Conservation (phyloP, 2,113 vertebrate genomes). For the Tragelaphus buxtoni region DNA sequence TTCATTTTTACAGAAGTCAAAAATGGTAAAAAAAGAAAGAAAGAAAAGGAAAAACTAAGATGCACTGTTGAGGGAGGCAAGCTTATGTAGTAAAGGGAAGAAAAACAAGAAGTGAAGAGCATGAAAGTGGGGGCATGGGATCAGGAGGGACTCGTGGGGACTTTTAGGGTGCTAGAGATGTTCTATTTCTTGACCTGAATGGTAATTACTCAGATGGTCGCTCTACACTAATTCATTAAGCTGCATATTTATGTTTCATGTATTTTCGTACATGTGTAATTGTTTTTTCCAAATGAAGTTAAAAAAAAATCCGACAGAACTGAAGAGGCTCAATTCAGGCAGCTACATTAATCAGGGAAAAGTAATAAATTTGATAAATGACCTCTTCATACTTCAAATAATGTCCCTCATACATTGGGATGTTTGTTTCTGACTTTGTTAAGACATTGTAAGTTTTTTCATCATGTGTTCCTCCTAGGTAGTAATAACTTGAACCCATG, state of each 20-base stretch:
- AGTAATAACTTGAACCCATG: not conserved
- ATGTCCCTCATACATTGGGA: too few species aligned
- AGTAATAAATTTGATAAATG: not conserved
- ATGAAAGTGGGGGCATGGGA: fast-evolving
- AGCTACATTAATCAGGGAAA: not conserved
- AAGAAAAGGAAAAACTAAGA: not conserved
- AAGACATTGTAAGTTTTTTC: not conserved
- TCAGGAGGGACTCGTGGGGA: too few species aligned
- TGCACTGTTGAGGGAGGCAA: not conserved
- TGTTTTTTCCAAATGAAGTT: not conserved
- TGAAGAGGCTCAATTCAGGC: not conserved
- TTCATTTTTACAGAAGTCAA: not conserved
- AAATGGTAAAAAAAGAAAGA: not conserved
- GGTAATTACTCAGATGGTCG: not conserved
- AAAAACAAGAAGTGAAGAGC: not conserved
- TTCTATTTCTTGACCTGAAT: not conserved
- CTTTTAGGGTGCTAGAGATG: not conserved
- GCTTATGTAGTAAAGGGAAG: not conserved
- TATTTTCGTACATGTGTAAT: not conserved
- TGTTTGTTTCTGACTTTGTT: not conserved
- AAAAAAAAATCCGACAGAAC: not conserved
- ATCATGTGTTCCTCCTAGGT: not conserved
- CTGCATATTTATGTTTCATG: not conserved
- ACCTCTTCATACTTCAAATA: not conserved
- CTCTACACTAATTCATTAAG: not conserved